phyloP scores from a whole-genome alignment of 2,113 vertebrate species.

The Panurus biarmicus region DNA sequence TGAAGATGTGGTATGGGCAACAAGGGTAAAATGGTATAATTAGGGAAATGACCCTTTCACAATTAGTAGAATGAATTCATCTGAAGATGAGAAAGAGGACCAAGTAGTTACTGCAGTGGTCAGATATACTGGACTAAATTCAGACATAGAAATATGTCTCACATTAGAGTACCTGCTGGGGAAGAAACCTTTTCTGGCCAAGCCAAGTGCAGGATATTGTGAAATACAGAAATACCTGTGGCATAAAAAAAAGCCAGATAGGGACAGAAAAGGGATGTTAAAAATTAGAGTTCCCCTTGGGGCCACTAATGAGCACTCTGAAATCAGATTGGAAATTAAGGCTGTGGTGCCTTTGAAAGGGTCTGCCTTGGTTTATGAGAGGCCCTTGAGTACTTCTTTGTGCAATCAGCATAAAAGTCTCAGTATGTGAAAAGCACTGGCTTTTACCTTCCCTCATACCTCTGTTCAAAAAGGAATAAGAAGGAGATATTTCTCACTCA shows the following conservation, averaged over 20 bases:
- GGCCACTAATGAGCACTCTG: neutral
- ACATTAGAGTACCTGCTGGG: neutral
- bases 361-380: neutral
- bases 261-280: neutral
- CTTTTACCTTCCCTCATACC: neutral
- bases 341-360: neutral
- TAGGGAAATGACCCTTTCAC: conserved; percentile 18
- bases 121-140: neutral
- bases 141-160: neutral
- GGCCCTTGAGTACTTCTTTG: neutral
- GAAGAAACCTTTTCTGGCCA: neutral
- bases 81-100: neutral
- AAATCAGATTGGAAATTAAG: neutral
- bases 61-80: neutral
- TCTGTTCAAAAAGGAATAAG: neutral
- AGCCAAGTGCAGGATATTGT: neutral
- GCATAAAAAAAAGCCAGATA: neutral
- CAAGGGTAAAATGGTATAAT: neutral
- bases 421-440: neutral
- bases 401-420: neutral
- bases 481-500: neutral
- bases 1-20: neutral
- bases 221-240: neutral
- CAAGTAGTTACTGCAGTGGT: neutral
- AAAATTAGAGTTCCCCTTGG: neutral